Base-by-base conservation (phyloP, 1,140 invertebrate species). In the Diorhabda carinulata region DNA sequence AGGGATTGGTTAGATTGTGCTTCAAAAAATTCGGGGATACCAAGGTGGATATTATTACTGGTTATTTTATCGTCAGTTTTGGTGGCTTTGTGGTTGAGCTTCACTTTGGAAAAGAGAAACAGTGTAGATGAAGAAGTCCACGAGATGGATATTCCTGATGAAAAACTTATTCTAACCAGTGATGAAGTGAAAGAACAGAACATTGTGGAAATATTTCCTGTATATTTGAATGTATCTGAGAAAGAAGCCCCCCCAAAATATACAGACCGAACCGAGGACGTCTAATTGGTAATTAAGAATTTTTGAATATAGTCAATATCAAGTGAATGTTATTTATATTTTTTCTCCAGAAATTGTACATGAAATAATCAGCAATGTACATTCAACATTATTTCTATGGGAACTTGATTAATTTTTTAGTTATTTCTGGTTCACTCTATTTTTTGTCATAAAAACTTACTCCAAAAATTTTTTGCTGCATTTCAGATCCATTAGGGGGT, bases 1-100 rank as follows among this genome's bases (percentile, higher is more conserved):
- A 69, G 25, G 57, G 73, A 76, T 70, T 78, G 76, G 76, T 70
- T 78, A 43, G 75, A 78, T 60, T 78, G 76, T 63, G 76, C 75
- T 4, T 76, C 76, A 5, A 64, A 69, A 43, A 76, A 76, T 69
- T 76, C 75, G 1, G 76, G 76, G 3, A 76, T 78, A 47, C 76
- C 76, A 5, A 70, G 72, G 5, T 76, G 72, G 72, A 72, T 78
- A 41, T 47, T 78, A 44, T 10, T 76, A n/a, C 60, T 59, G 3
- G 72, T 72, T 4, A 74, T 76, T 61, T 65, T 76, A 52, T 64
- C 64, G 8, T 72, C 75, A 5, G 61, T 76, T n/a, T 57, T 78
- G 42, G 62, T 76, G 4, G 74, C 71, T 8, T 57, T 77, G 40
- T 74, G 68, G 68, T 63, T 77, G 40, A 74, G 71, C 47, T 67